phyloP scores from a whole-genome alignment of 2,797 vertebrate genomes.

The Cossypha dichroa region DNA sequence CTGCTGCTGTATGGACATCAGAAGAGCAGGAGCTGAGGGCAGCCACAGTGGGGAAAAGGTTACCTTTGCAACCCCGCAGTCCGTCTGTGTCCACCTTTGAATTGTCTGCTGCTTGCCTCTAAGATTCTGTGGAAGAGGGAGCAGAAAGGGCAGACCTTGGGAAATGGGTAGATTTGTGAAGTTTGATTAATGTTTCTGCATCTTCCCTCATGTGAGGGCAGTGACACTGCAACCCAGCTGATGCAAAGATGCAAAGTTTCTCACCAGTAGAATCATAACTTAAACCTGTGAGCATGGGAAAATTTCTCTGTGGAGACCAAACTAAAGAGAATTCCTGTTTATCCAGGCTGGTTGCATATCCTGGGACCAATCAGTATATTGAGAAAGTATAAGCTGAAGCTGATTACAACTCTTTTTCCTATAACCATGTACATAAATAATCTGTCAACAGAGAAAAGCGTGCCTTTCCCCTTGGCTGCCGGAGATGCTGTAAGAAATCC shows the following conservation, averaged over 20 bases:
- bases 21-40: accelerated
- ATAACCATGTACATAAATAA: constrained; percentile 44
- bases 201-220: neutral
- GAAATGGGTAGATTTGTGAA: neutral
- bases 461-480: neutral
- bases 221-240: accelerated
- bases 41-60: neutral
- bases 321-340: neutral
- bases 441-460: constrained; percentile 76
- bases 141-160: neutral
- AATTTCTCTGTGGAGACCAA: neutral
- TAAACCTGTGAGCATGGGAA: neutral
- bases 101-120: neutral
- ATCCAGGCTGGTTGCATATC: neutral
- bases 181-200: neutral
- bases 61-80: neutral
- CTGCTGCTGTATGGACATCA: neutral
- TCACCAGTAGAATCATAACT: neutral
- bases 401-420: neutral
- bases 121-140: neutral
- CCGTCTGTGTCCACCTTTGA: neutral
- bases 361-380: neutral
- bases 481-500: constrained; percentile 40
- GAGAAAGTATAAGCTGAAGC: neutral
- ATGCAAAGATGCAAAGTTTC: neutral